Percentiles rank a stretch among this genome's conserved stretches.
phyloP scores from a whole-genome alignment of 2,797 vertebrate genomes.

The Taeniopygia guttata region DNA sequence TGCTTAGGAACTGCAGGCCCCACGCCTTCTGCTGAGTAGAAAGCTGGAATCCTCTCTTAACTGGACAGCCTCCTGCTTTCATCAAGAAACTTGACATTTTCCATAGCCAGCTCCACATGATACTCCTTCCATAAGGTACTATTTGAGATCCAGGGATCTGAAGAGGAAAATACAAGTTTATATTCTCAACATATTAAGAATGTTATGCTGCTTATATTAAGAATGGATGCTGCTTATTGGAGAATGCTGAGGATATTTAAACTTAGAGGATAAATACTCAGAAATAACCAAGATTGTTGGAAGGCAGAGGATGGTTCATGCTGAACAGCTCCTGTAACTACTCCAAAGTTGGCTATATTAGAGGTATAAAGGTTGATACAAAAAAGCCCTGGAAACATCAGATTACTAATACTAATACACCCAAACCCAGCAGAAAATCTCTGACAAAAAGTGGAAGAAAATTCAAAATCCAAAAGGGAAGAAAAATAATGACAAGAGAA shows the following conservation, averaged over 20 bases:
- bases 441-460: neutral
- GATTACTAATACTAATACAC: neutral
- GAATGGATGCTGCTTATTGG: neutral
- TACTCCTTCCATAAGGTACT: neutral
- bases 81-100: constrained; percentile 41
- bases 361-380: neutral
- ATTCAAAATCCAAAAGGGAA: neutral
- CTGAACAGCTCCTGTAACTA: neutral
- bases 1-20: constrained; percentile 12
- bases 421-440: neutral
- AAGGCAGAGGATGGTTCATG: neutral
- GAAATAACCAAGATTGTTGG: neutral
- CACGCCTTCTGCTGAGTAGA: constrained; percentile 15
- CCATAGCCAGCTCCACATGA: constrained; percentile 11
- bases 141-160: neutral
- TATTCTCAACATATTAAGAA: neutral
- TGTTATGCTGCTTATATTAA: neutral
- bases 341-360: neutral
- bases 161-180: constrained; percentile 2
- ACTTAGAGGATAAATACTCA: neutral
- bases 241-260: neutral
- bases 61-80: constrained; percentile 18
- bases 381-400: neutral
- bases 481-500: neutral
- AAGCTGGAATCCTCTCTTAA: neutral